A percentile compares a stretch with the other conserved stretches of the same genome.
phyloP scores from a whole-genome alignment of 2,888 invertebrate species.

The Allolobophora icterica region DNA sequence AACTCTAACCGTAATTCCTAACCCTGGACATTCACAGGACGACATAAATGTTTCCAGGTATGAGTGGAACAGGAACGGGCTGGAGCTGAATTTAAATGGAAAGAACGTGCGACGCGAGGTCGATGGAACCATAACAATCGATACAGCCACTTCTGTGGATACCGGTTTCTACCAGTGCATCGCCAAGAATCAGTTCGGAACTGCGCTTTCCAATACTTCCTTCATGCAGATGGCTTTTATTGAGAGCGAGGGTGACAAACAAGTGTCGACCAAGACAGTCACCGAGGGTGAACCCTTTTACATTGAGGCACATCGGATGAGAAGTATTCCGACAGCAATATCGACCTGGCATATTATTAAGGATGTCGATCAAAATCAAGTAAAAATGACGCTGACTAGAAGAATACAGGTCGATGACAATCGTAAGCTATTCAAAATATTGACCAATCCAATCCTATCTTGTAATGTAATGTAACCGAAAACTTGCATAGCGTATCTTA shows the following conservation, averaged over 20 bases:
- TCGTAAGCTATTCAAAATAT: not conserved
- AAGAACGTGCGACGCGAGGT: not conserved
- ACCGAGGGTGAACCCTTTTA: not conserved
- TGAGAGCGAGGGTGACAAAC: not conserved
- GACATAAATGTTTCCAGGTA: slow-evolving; percentile 12
- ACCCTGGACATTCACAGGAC: not conserved
- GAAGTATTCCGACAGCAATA: not conserved
- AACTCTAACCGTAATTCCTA: not conserved
- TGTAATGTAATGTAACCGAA: too few species aligned
- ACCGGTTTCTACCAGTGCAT: slow-evolving; percentile 27
- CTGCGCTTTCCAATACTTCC: slow-evolving; percentile 23
- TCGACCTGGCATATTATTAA: not conserved
- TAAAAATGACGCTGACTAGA: not conserved
- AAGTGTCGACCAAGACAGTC: not conserved
- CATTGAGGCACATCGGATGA: not conserved
- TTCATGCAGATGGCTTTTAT: not conserved
- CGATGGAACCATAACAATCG: not conserved
- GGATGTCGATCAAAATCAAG: not conserved
- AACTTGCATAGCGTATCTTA: not conserved
- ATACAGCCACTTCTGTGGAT: not conserved
- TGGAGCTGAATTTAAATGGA: slow-evolving; percentile 5
- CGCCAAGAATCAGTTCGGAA: not conserved
- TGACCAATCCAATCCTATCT: not conserved
- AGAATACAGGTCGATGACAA: not conserved
- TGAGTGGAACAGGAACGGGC: slow-evolving; percentile 21